A percentile compares a stretch with the other conserved stretches of the same genome.
Conservation (phyloP, 2,797 vertebrate genomes). For the Linurgus olivaceus region DNA sequence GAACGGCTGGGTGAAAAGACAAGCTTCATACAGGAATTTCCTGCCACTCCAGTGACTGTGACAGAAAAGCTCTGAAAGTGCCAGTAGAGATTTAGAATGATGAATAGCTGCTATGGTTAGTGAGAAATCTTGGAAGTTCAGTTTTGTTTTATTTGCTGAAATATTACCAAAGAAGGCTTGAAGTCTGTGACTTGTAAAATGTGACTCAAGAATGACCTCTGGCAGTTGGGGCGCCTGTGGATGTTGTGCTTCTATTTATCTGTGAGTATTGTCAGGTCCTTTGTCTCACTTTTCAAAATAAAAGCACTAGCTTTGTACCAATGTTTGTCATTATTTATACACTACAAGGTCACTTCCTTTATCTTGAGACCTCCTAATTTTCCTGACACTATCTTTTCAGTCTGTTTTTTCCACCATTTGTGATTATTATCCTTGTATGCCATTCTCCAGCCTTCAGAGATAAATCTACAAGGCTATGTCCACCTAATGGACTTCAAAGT, state of each 20-base stretch:
- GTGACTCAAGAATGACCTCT: conserved; percentile 33
- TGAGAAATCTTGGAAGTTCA: conserved; percentile 44
- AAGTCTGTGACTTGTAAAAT: conserved; percentile 39
- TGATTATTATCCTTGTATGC: conserved; percentile 23
- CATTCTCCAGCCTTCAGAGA: background rate
- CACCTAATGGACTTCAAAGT: conserved; percentile 21
- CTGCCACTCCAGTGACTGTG: conserved; percentile 51
- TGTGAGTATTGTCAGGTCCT: conserved; percentile 12
- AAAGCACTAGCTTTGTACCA: conserved; percentile 17
- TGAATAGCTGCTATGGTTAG: conserved; percentile 56
- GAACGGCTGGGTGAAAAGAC: conserved; percentile 67
- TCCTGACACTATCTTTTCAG: conserved; percentile 3
- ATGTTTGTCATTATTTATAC: conserved; percentile 45
- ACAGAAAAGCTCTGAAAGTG: conserved; percentile 58
- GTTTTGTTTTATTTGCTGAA: conserved; percentile 61
- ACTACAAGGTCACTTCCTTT: background rate
- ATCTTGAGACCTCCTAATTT: conserved; percentile 34
- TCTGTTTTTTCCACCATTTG: background rate
- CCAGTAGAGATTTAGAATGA: conserved; percentile 64
- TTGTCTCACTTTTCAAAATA: conserved; percentile 52
- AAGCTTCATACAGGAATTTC: conserved; percentile 57
- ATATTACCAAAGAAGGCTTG: conserved; percentile 41
- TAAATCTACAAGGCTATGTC: background rate
- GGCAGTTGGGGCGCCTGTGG: background rate
- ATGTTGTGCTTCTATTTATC: conserved; percentile 38